phyloP scores from a whole-genome alignment of 1,140 invertebrate species.

The Caenorhabditis brenneri region DNA sequence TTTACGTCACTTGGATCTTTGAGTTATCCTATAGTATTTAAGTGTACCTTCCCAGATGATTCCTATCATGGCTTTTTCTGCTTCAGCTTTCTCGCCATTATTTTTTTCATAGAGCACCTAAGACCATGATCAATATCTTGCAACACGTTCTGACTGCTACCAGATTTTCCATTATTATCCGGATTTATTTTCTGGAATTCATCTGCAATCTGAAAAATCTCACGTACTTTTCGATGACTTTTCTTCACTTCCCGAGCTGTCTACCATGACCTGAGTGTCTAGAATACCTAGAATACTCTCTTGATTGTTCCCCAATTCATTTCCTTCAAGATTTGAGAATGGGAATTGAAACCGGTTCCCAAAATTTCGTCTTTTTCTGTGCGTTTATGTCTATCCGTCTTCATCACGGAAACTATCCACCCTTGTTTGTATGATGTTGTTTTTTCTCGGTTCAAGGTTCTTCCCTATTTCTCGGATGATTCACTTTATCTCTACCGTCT shows the following conservation, averaged over 20 bases:
- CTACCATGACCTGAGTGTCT: not conserved
- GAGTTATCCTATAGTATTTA: too few species aligned
- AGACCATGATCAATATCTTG: too few species aligned
- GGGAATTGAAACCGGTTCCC: constrained; percentile 13
- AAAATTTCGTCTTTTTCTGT: not conserved
- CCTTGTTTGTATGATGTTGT: constrained; percentile 26
- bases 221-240: not conserved
- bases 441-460: constrained; percentile 28
- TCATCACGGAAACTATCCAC: constrained; percentile 40
- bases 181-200: not conserved
- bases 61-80: too few species aligned
- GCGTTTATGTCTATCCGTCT: constrained; percentile 29
- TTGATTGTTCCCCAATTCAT: not conserved
- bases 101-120: not conserved
- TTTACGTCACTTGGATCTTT: too few species aligned
- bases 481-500: constrained; percentile 15
- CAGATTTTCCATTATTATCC: not conserved
- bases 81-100: too few species aligned
- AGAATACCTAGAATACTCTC: too few species aligned
- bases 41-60: too few species aligned
- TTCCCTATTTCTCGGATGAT: constrained; percentile 15
- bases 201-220: not conserved
- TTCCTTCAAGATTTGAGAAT: not conserved
- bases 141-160: too few species aligned
- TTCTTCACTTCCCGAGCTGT: not conserved